Percentiles rank a stretch among this genome's conserved stretches.
Evolutionary conservation across 2,113 vertebrate genomes (phyloP).

Genomic region (Pachyramphus minor): DNA sequence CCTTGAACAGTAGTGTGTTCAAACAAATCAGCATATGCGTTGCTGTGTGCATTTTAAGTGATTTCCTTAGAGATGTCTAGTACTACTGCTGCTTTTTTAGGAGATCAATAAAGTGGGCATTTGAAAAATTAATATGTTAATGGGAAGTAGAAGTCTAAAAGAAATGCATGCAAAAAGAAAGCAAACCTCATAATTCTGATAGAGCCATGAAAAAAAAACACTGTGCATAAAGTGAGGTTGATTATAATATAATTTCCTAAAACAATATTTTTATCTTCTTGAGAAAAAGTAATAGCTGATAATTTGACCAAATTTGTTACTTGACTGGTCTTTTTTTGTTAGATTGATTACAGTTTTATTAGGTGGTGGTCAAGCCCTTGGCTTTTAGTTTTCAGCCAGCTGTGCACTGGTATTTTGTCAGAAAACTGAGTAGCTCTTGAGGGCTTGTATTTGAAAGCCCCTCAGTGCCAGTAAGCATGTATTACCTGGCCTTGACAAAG

Average conservation of each 20-base stretch:
- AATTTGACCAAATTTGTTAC: neutral
- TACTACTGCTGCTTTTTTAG: neutral
- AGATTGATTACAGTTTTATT: neutral
- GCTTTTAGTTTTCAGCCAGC: neutral
- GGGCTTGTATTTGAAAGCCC: neutral
- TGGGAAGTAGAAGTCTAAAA: neutral
- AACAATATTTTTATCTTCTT: neutral
- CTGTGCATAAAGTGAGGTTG: neutral
- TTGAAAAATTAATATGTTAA: neutral
- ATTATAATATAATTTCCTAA: neutral
- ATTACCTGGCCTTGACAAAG: neutral
- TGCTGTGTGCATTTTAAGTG: neutral
- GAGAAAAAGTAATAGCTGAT: neutral
- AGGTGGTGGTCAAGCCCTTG: neutral
- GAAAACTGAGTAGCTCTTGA: neutral
- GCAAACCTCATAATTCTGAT: accelerated
- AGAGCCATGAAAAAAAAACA: neutral
- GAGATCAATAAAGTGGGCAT: neutral
- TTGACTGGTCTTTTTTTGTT: neutral
- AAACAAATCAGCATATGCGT: neutral
- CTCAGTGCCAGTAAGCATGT: neutral
- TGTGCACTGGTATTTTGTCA: neutral
- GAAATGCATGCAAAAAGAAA: neutral
- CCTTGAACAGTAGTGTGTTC: neutral
- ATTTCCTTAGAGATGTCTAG: neutral